A percentile compares a stretch with the other conserved stretches of the same genome.
These are phyloP conservation scores for Sarcophilus harrisii DNA, from an alignment of 2,797 vertebrate species.

Conservation along the genomic window DNA sequence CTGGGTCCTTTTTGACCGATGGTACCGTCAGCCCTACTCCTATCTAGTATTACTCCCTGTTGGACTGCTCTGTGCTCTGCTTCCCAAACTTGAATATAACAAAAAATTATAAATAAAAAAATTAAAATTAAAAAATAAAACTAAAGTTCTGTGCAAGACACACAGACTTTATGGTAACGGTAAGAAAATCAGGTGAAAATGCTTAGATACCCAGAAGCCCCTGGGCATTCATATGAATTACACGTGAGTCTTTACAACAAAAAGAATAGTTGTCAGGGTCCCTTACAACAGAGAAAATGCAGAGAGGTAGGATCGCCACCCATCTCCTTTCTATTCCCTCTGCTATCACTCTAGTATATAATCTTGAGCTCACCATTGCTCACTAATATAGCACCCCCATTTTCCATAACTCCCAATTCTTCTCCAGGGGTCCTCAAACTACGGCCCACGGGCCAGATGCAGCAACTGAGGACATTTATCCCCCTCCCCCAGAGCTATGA, in stretches of 20 bases:
- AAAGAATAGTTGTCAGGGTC: not conserved
- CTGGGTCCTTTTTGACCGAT: not conserved
- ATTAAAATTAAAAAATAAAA: too few species aligned
- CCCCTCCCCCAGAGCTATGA: too few species aligned
- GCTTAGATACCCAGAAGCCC: not conserved
- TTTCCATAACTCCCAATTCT: not conserved
- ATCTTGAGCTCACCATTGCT: not conserved
- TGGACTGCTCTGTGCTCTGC: not conserved
- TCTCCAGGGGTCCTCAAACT: too few species aligned
- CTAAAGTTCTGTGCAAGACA: not conserved
- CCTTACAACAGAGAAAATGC: not conserved
- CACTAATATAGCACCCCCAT: not conserved
- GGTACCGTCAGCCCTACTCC: not conserved
- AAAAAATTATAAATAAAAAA: not conserved
- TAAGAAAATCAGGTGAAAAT: not conserved
- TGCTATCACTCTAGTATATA: not conserved
- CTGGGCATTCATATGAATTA: not conserved
- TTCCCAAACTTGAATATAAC: not conserved
- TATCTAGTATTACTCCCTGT: not conserved
- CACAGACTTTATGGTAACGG: not conserved
- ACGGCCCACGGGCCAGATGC: too few species aligned
- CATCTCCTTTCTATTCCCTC: not conserved
- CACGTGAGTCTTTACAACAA: not conserved
- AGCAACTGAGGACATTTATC: too few species aligned
- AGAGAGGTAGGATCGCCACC: not conserved